A percentile compares a stretch with the other conserved stretches of the same genome.
Conservation (phyloP, 2,797 vertebrate species). For the Coluber constrictor region DNA sequence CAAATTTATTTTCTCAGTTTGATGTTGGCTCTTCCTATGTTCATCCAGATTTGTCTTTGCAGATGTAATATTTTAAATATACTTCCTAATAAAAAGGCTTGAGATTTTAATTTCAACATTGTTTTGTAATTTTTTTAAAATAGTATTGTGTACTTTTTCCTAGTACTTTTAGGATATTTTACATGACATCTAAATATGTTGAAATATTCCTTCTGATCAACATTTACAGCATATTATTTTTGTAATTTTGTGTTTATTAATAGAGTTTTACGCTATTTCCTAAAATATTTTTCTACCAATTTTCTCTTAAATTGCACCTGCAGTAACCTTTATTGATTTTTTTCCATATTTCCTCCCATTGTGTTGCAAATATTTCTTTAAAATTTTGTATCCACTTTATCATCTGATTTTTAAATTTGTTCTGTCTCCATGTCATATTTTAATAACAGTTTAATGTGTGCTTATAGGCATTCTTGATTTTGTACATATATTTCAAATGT, state of each 20-base stretch:
- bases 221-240: not conserved
- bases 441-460: not conserved
- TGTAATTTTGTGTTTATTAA: not conserved
- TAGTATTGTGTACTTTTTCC: not conserved
- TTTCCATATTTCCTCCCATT: not conserved
- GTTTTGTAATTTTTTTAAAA: not conserved
- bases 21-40: not conserved
- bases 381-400: not conserved
- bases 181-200: not conserved
- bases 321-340: not conserved
- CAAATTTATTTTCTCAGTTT: not conserved
- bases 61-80: not conserved
- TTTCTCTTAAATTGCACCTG: not conserved
- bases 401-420: not conserved
- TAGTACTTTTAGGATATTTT: not conserved
- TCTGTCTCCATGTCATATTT: not conserved
- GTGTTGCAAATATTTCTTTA: not conserved
- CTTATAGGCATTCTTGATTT: not conserved
- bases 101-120: not conserved
- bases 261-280: not conserved
- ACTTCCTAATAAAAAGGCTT: not conserved
- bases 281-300: not conserved
- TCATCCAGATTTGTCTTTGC: not conserved
- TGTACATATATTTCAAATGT: not conserved
- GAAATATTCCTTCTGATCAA: not conserved